Evolutionary conservation across 2,888 invertebrate species (phyloP), one percentile per base, ranked within the genome.

Genomic region (Campaea margaritaria): DNA sequence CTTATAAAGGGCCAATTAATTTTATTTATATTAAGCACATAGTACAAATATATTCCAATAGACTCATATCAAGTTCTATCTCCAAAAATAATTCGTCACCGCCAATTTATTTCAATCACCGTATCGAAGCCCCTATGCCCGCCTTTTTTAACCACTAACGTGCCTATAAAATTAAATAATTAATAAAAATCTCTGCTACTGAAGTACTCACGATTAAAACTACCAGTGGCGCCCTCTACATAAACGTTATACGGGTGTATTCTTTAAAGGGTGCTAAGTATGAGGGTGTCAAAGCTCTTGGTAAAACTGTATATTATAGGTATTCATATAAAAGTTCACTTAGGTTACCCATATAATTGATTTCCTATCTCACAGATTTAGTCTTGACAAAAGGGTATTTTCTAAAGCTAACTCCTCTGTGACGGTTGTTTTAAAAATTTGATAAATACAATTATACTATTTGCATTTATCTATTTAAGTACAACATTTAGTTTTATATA

Each of bases 161-260:
- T 31, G 5, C 21, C 21, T 2, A 21, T 21, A 3, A 21, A 21
- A 21, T 21, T 21, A 70, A 70, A 41, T 54, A 78, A 78, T 77
- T 74, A 79, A 77, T 76, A 79, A 79, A 78, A 78, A 78, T 79
- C 78, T 70, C 64, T 56, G 46, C 55, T 38, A 27, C 39, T 63
- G 5, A 21, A 52, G 16, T 48, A 47, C 58, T 12, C 38, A 55
- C 42, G 49, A 34, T 36, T 47, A 31, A 9, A 34, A 34, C 39
- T 14, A 38, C 58, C 48, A 38, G 58, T 45, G 54, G 70, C 74
- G 76, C 69, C 75, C 72, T 74, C 74, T 73, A 72, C 14, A 53
- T 47, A 34, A 56, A 54, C 34, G 13, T 31, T 59, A 62, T 76
- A 75, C 70, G 78, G 78, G 78, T 56, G 45, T 57, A 79, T 79